These are phyloP conservation scores for Poecilia gillii DNA, from an alignment of 2,797 vertebrate genomes.

Conservation along the genomic window DNA sequence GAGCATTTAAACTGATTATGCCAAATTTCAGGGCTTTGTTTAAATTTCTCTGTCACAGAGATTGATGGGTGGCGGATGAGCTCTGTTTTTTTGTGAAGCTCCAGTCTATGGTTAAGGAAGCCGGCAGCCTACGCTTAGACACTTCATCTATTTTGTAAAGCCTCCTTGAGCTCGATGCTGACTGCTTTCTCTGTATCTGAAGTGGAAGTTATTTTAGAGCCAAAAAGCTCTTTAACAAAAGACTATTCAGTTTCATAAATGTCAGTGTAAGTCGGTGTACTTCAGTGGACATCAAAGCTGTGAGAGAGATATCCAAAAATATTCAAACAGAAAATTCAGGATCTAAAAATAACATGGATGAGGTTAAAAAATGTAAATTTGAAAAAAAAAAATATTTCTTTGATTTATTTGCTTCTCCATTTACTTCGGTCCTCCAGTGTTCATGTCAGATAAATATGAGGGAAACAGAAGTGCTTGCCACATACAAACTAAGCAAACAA, in stretches of 20 bases:
- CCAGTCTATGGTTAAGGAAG: slow-evolving; percentile 14
- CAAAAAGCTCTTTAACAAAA: slow-evolving; percentile 18
- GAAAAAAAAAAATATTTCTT: neutral
- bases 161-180: slow-evolving; percentile 11
- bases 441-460: neutral
- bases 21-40: slow-evolving; percentile 35
- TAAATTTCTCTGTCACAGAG: slow-evolving; percentile 36
- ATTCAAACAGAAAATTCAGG: neutral
- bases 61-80: slow-evolving; percentile 25
- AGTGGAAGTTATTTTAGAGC: slow-evolving; percentile 13
- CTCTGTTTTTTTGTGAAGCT: slow-evolving; percentile 16
- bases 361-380: neutral
- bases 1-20: slow-evolving; percentile 32
- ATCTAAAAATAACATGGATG: neutral
- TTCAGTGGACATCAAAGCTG: slow-evolving; percentile 2
- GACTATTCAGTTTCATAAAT: neutral
- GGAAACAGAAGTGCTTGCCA: neutral
- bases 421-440: neutral
- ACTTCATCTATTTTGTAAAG: slow-evolving; percentile 18
- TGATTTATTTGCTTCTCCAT: neutral
- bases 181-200: slow-evolving; percentile 2
- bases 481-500: neutral
- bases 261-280: neutral
- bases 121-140: slow-evolving; percentile 27
- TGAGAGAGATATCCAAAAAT: no score